phyloP scores from a whole-genome alignment of 2,888 invertebrate species.

The Nineta flava region DNA sequence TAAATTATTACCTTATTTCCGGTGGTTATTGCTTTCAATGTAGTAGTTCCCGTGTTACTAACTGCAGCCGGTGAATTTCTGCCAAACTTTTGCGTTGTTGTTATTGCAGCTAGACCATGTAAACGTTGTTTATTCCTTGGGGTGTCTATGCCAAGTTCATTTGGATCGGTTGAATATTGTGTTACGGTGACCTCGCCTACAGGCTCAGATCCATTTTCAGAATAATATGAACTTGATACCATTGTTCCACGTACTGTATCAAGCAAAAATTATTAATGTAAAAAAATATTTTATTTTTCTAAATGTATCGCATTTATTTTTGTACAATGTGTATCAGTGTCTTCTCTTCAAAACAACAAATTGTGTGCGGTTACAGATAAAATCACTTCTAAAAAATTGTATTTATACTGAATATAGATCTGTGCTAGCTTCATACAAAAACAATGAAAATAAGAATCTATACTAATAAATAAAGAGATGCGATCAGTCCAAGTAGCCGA shows the following conservation, averaged over 20 bases:
- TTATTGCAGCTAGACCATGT: slow-evolving; percentile 23
- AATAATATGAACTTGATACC: slow-evolving; percentile 48
- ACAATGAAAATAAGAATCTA: too few species aligned
- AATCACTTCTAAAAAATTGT: too few species aligned
- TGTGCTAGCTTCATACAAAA: too few species aligned
- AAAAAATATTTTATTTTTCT: background rate
- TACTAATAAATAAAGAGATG: too few species aligned
- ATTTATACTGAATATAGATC: too few species aligned
- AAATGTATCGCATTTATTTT: too few species aligned
- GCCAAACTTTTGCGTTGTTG: slow-evolving; percentile 28
- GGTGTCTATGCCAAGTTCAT: slow-evolving; percentile 27
- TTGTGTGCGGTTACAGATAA: too few species aligned
- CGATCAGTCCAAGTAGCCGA: too few species aligned
- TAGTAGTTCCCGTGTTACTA: slow-evolving; percentile 14
- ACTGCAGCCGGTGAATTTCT: slow-evolving; percentile 5
- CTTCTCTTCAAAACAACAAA: too few species aligned
- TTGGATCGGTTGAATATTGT: slow-evolving; percentile 50
- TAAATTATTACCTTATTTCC: slow-evolving; percentile 14
- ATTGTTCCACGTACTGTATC: slow-evolving; percentile 53
- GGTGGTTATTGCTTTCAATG: slow-evolving; percentile 19
- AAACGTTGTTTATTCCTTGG: slow-evolving; percentile 14
- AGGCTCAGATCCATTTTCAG: slow-evolving; percentile 52
- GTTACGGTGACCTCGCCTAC: slow-evolving; percentile 52
- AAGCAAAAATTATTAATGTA: slow-evolving; percentile 7
- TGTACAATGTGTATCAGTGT: too few species aligned